Evolutionary conservation across 2,113 vertebrate genomes (phyloP).

Genomic region (Fregetta grallaria): DNA sequence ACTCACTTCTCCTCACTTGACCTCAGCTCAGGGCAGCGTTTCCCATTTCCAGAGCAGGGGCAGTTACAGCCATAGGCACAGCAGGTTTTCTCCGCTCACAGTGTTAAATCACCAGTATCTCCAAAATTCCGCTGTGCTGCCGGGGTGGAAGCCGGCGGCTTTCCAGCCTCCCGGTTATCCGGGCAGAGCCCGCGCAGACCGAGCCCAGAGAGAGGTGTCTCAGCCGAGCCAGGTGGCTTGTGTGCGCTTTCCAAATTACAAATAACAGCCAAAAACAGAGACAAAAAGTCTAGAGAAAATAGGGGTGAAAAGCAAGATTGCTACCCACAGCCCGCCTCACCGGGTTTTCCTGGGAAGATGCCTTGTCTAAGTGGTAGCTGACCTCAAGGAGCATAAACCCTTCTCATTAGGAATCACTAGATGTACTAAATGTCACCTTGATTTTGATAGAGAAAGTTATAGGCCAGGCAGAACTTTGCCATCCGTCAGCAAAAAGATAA

Average conservation of each 20-base stretch:
- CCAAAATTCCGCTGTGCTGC: accelerated
- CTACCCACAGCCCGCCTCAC: neutral
- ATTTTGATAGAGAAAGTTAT: neutral
- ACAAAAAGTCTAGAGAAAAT: neutral
- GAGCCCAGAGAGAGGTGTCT: neutral
- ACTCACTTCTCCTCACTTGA: neutral
- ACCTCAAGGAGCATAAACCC: neutral
- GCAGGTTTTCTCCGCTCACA: neutral
- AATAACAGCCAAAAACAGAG: neutral
- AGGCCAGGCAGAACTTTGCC: neutral
- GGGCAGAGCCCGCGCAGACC: neutral
- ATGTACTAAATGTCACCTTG: neutral
- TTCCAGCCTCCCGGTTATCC: accelerated
- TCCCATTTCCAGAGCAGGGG: accelerated
- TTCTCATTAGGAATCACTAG: neutral
- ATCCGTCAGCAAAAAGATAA: neutral
- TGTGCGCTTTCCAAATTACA: neutral
- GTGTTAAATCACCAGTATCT: accelerated
- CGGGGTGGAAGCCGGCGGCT: accelerated
- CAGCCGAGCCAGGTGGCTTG: neutral
- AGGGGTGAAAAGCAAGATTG: neutral
- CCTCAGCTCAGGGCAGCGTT: accelerated
- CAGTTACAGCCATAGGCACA: accelerated
- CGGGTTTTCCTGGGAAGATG: neutral
- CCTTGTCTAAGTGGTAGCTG: neutral